These are phyloP conservation scores for Achlya flavicornis DNA, from an alignment of 2,888 invertebrate genomes.

Conservation along the genomic window DNA sequence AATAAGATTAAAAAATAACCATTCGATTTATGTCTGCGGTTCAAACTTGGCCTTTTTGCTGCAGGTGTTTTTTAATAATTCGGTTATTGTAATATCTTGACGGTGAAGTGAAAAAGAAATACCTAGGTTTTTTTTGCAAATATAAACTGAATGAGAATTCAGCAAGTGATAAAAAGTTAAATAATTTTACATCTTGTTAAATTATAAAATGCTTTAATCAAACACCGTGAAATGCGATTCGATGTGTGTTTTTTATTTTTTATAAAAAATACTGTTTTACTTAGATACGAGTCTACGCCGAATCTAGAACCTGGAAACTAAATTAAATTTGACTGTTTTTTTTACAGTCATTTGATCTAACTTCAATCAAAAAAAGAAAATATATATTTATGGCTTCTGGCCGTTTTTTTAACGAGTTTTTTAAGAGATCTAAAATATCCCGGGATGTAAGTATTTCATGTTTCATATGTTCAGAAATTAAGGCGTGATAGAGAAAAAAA, in stretches of 20 bases:
- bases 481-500: too few relatives aligned
- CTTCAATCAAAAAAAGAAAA: too few relatives aligned
- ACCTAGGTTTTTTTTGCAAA: background rate
- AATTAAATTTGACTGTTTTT: too few relatives aligned
- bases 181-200: constrained; percentile 1
- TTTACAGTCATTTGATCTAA: too few relatives aligned
- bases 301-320: too few relatives aligned
- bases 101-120: background rate
- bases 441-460: too few relatives aligned
- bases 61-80: constrained; percentile 45
- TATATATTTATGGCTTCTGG: too few relatives aligned
- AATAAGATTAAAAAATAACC: constrained; percentile 30
- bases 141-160: background rate
- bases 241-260: background rate
- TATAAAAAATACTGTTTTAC: too few relatives aligned
- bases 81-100: constrained; percentile 21
- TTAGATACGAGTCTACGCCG: too few relatives aligned
- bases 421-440: too few relatives aligned
- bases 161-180: background rate
- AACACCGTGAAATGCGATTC: background rate
- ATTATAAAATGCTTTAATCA: background rate
- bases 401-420: too few relatives aligned
- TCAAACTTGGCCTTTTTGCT: constrained; percentile 45
- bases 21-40: constrained; percentile 63
- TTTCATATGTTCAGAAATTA: too few relatives aligned